Evolutionary conservation across 2,113 vertebrate species (phyloP), one percentile per base, ranked within the genome.

Genomic region (Panthera leo): DNA sequence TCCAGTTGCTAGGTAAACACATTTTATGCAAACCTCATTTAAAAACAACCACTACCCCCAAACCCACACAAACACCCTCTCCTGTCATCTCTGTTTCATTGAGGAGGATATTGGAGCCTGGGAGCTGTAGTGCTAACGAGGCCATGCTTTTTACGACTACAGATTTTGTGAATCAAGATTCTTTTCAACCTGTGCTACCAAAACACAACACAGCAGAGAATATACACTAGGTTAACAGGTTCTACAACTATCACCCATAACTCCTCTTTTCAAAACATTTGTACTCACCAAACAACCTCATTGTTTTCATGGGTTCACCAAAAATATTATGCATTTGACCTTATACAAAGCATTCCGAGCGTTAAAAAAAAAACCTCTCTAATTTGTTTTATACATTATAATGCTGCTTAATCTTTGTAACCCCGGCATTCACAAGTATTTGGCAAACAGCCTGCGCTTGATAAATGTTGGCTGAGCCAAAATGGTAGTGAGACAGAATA

Each of bases 381-480:
- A 70, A 25, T 12, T 91, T 58, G 23, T 82, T 94, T 76, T 93
- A 85, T 73, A 34, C 23, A 67, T 51, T n/a, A 5, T 13, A 51
- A 27, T 9, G 2, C n/a, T 36, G 42, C 34, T 95, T 87, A 15
- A 58, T 94, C 53, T 68, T 94, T 87, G 61, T 78, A 65, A 13
- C 15, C 7, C 18, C 36, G 5, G 58, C 25, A 78, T 18, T 53
- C 63, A n/a, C 12, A 89, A 75, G 42, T 23, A 45, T 15, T 63
- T 91, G 85, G n/a, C 75, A 76, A 92, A 82, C 16, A 90, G 51
- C 21, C 58, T 23, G n/a, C 15, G 34, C 7, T 88, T 78, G 39
- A 94, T 73, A 94, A 92, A 91, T 34, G 63, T 29, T 83, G 5
- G 51, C 6, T 58, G 70, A 92, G 75, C 31, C 51, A 82, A 94